phyloP scores from a whole-genome alignment of 53 echinoderm and acorn worm genomes.

The Echinarachnius parma region DNA sequence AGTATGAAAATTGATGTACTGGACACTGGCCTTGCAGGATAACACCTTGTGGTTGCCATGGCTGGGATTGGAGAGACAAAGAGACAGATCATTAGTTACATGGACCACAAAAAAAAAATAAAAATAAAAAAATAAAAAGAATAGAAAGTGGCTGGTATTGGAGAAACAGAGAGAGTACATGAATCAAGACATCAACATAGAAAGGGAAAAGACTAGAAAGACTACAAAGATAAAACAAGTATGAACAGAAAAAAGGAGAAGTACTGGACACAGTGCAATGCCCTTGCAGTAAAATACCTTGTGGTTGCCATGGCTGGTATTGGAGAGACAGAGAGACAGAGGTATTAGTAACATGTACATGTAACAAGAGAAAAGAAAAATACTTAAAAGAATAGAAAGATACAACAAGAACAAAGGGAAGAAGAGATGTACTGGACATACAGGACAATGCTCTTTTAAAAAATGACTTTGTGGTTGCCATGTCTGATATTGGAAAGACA shows the following conservation, averaged over 20 bases:
- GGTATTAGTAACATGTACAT: no score
- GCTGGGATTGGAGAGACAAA: constrained; percentile 22
- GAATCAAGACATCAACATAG: no score
- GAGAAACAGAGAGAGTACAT: no score
- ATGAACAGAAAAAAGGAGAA: no score
- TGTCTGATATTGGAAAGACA: constrained; percentile 53
- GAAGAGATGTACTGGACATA: not conserved
- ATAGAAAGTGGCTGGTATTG: no score
- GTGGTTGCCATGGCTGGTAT: constrained; percentile 52
- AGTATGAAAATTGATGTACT: not conserved
- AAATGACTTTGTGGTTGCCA: constrained; percentile 45
- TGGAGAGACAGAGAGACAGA: not conserved
- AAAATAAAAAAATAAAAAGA: no score
- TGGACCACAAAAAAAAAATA: no score
- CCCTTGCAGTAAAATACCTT: constrained; percentile 48
- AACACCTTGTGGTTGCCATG: constrained; percentile 52
- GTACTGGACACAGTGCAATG: not conserved
- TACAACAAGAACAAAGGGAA: no score
- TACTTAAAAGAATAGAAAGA: not conserved
- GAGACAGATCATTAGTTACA: no score
- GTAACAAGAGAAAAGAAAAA: no score
- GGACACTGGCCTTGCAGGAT: constrained; percentile 31
- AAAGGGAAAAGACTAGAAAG: not conserved
- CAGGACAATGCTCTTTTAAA: constrained; percentile 29
- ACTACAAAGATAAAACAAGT: not conserved